Evolutionary conservation across 2,113 vertebrate genomes (phyloP).

Genomic region (Scopus umbretta): DNA sequence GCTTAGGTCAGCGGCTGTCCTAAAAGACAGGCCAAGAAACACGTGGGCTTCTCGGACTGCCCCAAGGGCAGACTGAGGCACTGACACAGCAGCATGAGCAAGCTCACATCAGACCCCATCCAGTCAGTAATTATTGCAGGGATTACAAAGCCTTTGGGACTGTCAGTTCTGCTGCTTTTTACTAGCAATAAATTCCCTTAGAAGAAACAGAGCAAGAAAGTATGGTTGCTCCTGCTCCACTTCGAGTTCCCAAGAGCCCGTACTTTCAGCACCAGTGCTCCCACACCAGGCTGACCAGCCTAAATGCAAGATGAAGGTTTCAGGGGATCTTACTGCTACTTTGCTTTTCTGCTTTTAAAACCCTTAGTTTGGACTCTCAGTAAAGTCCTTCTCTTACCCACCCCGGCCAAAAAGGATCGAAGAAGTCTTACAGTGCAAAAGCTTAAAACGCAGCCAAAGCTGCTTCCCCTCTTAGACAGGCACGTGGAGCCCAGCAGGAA

Average conservation of each 20-base stretch:
- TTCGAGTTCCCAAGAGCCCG: background rate
- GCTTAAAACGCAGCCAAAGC: background rate
- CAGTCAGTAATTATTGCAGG: background rate
- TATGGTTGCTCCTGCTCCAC: background rate
- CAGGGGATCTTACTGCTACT: background rate
- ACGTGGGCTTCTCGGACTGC: background rate
- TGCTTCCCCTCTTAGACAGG: background rate
- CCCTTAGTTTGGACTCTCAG: background rate
- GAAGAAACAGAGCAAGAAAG: slow-evolving; percentile 1
- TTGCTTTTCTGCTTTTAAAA: background rate
- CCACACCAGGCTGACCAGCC: background rate
- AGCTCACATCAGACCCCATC: background rate
- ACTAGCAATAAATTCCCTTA: slow-evolving; percentile 6
- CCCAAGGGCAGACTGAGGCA: background rate
- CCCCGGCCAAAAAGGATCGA: background rate
- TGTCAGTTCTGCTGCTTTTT: background rate
- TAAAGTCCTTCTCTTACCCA: background rate
- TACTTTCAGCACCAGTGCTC: accelerated
- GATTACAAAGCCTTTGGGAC: background rate
- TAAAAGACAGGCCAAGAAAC: background rate
- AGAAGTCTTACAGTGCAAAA: background rate
- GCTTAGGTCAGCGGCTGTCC: background rate
- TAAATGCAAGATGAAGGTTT: background rate
- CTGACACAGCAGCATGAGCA: background rate
- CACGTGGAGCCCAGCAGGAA: background rate